Base-by-base conservation (phyloP, 2,888 invertebrate genomes). In the Plagiodera versicolora region DNA sequence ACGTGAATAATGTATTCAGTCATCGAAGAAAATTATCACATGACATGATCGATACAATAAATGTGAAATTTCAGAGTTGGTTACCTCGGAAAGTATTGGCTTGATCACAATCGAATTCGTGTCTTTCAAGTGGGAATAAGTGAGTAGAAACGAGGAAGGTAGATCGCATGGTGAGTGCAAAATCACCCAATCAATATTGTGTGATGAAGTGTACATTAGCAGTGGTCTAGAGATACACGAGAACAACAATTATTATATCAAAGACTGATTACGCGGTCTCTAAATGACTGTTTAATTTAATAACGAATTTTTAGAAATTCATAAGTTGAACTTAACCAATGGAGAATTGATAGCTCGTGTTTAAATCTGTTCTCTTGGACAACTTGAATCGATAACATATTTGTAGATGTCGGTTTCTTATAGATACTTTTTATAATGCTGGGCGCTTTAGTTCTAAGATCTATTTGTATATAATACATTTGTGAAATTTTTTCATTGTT, bases 201-300 rank as follows among this genome's bases (percentile, higher is more conserved):
- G 39, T 39, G 39, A 39, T 39, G 39, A 39, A 39, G 39, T 39
- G n/a, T 39, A 14, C 39, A 39, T 39, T 39, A 39, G 39, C 39
- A 39, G 39, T 39, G 39, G 39, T 14, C 39, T 39, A 39, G 14
- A 39, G 11, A 14, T 39, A 14, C 51, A 35, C 51, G 9, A 53
- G 53, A 44, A 53, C 53, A 39, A 53, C 53, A 53, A 53, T 53
- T 52, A 52, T 52, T 53, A 59, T 65, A 67, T 66, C 67, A 62
- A 70, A 70, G 70, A 70, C 70, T 70, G 70, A 70, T n/a, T 60
- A 58, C 32, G 62, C 65, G 62, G 70, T 70, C 68, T 70, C 64
- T 65, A 67, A 61, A 58, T 58, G 69, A 70, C 70, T 70, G 68
- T 67, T 66, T 58, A 66, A 53, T 53, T 53, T 53, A 53, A 60